A percentile compares a stretch with the other conserved stretches of the same genome.
phyloP scores from a whole-genome alignment of 2,797 vertebrate species.

The Carcharodon carcharias region DNA sequence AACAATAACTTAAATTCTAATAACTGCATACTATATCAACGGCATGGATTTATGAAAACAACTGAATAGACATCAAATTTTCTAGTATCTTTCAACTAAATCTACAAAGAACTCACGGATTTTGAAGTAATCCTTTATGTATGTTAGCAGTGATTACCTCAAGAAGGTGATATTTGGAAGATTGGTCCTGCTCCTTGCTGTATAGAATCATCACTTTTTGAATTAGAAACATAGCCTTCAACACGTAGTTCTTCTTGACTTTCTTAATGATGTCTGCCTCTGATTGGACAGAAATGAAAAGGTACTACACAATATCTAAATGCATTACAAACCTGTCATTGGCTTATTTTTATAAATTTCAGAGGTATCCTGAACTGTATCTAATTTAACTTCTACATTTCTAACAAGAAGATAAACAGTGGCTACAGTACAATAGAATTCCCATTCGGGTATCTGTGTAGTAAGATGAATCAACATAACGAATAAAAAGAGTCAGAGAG shows the following conservation, averaged over 20 bases:
- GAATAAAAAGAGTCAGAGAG: background rate
- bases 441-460: background rate
- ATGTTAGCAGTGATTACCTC: constrained; percentile 58
- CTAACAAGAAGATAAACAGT: background rate
- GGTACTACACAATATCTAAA: background rate
- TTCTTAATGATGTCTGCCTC: constrained; percentile 65
- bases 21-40: background rate
- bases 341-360: background rate
- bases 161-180: constrained; percentile 59
- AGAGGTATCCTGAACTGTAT: background rate
- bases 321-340: background rate
- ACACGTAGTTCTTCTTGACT: constrained; percentile 79
- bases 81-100: background rate
- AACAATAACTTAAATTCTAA: background rate
- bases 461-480: background rate
- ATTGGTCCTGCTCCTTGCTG: constrained; percentile 50
- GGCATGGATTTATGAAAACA: background rate
- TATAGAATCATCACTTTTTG: constrained; percentile 69
- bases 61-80: background rate
- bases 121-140: background rate
- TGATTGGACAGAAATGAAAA: constrained; percentile 44
- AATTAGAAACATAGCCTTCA: constrained; percentile 75
- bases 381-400: background rate
- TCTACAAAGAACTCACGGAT: background rate
- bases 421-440: background rate